A percentile compares a stretch with the other conserved stretches of the same genome.
Conservation (phyloP, 2,797 vertebrate genomes). For the Sebastolobus alascanus region DNA sequence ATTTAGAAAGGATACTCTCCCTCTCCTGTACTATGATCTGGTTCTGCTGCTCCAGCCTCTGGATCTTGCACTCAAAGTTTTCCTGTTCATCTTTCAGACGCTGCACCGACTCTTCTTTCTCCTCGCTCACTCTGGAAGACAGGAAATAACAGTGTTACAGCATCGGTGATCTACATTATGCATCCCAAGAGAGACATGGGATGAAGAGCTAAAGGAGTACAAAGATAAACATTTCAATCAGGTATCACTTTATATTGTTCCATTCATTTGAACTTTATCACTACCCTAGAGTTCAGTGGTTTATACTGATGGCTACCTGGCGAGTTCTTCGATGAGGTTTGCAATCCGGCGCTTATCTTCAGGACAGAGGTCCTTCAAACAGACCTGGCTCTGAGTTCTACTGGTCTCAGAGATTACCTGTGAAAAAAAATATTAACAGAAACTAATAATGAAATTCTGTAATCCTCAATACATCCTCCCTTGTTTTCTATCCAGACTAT, state of each 20-base stretch:
- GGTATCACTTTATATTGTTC: conserved; percentile 2
- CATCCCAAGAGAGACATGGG: background rate
- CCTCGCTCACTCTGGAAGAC: conserved; percentile 91
- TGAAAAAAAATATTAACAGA: conserved; percentile 15
- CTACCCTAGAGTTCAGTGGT: background rate
- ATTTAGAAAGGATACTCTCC: conserved; percentile 92
- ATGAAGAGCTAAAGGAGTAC: background rate
- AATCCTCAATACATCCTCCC: background rate
- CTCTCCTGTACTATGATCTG: conserved; percentile 92
- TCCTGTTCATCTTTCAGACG: conserved; percentile 92
- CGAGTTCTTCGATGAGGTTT: conserved; percentile 97
- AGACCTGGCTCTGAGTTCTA: conserved; percentile 84
- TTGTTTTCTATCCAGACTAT: background rate
- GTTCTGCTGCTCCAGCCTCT: conserved; percentile 94
- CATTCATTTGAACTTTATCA: conserved; percentile 3
- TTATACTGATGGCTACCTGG: conserved; percentile 87
- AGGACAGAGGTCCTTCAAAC: conserved; percentile 96
- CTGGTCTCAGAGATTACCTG: conserved; percentile 81
- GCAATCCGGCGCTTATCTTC: conserved; percentile 98
- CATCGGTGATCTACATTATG: background rate
- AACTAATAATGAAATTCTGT: background rate
- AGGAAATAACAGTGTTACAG: background rate
- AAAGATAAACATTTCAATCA: background rate
- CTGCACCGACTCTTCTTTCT: conserved; percentile 95
- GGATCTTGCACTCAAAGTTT: conserved; percentile 94